Base-by-base conservation (phyloP, 1,140 invertebrate species). In the Solenopsis invicta region DNA sequence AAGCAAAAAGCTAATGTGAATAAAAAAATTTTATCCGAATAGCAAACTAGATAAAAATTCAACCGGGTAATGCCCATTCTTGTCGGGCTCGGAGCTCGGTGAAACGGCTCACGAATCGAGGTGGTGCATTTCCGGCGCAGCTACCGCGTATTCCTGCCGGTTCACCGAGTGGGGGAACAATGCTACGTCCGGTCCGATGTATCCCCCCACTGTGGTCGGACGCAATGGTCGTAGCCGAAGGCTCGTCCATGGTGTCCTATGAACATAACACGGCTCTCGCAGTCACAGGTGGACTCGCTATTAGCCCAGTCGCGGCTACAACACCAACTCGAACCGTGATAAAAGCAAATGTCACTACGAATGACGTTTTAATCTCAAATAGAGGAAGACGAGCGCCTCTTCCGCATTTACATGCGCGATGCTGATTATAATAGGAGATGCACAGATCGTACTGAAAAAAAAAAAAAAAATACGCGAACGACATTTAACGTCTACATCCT, bases 181-280 rank as follows among this genome's bases (percentile, higher is more conserved):
- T 93, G 91, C 92, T 93, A 93, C 92, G 93, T 95, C 94, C 94
- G 93, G 94, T 93, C 93, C 94, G 92, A 92, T 93, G 84, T 89
- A 92, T 91, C 91, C 93, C 92, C 92, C 93, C 91, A 92, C 88
- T 69, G 61, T 77, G 66, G 75, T 74, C 77, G 50, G 67, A 80
- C 80, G 64, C 84, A 85, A 56, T 81, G 50, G 21, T 87, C 85
- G 80, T 85, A 59, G 67, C 13, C 29, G 29, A 50, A 84, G 69
- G n/a, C 69, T 89, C 90, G 91, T 86, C 64, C 85, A 90, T 91
- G 85, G 87, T 90, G 89, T 92, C 84, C 92, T 90, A 87, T 88
- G 69, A 88, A 88, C 89, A 87, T 89, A 84, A 85, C 64, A 82
- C 84, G 91, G 89, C 86, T 80, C 89, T 77, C 84, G 29, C 90